Percentiles rank a stretch among this genome's conserved stretches.
phyloP scores from a whole-genome alignment of 53 echinoderm and acorn worm species.

The Apostichopus leukothele region DNA sequence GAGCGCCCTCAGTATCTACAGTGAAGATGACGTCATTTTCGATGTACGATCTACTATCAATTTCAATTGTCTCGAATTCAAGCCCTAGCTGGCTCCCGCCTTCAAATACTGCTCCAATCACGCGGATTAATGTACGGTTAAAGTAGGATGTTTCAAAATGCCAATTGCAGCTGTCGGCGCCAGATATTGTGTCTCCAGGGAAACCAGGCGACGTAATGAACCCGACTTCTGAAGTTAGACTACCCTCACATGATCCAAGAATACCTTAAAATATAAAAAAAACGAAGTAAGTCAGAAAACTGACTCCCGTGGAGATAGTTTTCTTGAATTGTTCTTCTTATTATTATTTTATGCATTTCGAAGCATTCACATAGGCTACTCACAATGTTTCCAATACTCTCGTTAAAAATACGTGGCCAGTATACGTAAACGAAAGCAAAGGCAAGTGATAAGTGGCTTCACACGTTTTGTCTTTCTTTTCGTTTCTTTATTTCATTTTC shows the following conservation, averaged over 20 bases:
- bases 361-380: too few relatives aligned
- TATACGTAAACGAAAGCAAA: too few relatives aligned
- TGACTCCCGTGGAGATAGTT: too few relatives aligned
- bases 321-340: too few relatives aligned
- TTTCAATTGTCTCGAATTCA: neutral
- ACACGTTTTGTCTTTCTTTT: too few relatives aligned
- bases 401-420: too few relatives aligned
- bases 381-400: too few relatives aligned
- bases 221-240: neutral
- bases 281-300: neutral
- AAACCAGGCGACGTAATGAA: constrained; percentile 32
- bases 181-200: neutral
- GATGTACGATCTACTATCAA: neutral
- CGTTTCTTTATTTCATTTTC: too few relatives aligned
- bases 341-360: too few relatives aligned
- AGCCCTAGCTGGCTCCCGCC: neutral
- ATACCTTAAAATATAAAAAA: neutral
- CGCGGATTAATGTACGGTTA: constrained; percentile 3
- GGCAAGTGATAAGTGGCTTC: too few relatives aligned
- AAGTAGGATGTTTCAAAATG: constrained; percentile 20
- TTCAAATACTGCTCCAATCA: constrained; percentile 20
- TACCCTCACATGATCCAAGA: constrained; percentile 24
- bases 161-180: neutral
- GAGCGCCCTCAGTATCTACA: neutral
- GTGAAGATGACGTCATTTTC: neutral